These are phyloP conservation scores for Zoanthus sociatus DNA, from an alignment of 92 coral and sea anemone species.

Conservation along the genomic window DNA sequence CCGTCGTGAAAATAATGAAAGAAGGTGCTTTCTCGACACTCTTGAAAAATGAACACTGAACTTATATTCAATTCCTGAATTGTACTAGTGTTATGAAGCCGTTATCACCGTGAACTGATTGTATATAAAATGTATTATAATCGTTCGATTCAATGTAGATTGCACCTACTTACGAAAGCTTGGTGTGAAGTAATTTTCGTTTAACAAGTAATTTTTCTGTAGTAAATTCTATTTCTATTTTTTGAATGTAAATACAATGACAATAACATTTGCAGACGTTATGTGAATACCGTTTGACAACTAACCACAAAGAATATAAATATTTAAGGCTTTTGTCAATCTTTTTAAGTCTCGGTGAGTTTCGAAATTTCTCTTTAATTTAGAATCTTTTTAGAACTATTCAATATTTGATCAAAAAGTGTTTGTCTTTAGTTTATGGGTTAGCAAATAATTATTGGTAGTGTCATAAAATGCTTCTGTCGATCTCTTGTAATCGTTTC, in stretches of 20 bases:
- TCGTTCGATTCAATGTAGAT: background rate
- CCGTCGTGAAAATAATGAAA: too few relatives aligned
- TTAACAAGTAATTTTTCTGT: background rate
- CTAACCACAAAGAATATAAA: too few relatives aligned
- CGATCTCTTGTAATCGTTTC: too few relatives aligned
- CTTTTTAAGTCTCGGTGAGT: too few relatives aligned
- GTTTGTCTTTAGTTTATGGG: too few relatives aligned
- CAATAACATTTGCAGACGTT: background rate
- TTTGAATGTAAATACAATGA: background rate
- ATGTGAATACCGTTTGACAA: background rate
- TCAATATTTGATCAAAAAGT: too few relatives aligned
- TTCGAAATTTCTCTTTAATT: too few relatives aligned
- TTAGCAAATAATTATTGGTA: too few relatives aligned
- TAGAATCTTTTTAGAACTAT: too few relatives aligned
- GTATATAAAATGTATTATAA: background rate
- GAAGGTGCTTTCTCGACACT: background rate
- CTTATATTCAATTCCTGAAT: background rate
- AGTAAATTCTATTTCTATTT: background rate
- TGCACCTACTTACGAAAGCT: background rate
- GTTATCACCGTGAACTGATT: background rate
- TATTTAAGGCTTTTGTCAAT: too few relatives aligned
- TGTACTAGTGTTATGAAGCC: background rate
- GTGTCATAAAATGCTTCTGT: too few relatives aligned
- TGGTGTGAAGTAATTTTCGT: background rate
- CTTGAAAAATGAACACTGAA: background rate